Percentiles rank a stretch among this genome's conserved stretches.
phyloP scores from a whole-genome alignment of 1,140 invertebrate species.

The Parasteatoda tepidariorum region DNA sequence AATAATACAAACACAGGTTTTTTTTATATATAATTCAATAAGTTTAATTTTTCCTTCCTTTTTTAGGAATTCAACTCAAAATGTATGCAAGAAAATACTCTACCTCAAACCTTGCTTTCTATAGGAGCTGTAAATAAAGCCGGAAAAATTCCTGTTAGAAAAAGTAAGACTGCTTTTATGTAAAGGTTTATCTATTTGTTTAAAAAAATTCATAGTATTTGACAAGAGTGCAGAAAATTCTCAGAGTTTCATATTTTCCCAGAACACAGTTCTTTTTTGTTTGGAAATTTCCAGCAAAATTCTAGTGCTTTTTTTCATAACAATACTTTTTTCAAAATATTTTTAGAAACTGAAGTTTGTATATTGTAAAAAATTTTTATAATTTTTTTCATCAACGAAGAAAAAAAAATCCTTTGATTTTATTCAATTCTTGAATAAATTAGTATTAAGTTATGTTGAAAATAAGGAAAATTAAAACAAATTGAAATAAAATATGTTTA shows the following conservation, averaged over 20 bases:
- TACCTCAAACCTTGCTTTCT: not conserved
- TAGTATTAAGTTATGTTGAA: too few species aligned
- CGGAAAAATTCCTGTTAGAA: constrained; percentile 49
- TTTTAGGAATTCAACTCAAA: constrained; percentile 47
- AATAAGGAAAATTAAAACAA: too few species aligned
- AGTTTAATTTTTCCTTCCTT: not conserved
- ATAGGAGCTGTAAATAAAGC: not conserved
- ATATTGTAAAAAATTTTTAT: too few species aligned
- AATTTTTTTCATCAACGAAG: too few species aligned
- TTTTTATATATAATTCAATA: too few species aligned
- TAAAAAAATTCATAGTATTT: not conserved
- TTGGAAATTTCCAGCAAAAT: not conserved
- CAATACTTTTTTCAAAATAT: not conserved
- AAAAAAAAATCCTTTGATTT: too few species aligned
- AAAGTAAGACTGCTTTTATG: constrained; percentile 16
- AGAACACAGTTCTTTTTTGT: not conserved
- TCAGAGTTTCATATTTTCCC: not conserved
- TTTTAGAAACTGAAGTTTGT: too few species aligned
- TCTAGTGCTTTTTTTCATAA: not conserved
- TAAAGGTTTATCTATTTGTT: not conserved
- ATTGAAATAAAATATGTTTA: too few species aligned
- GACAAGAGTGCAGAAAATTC: not conserved
- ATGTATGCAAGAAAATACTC: not conserved
- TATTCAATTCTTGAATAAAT: too few species aligned
- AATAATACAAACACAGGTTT: too few species aligned